Evolutionary conservation across 1,140 invertebrate species (phyloP).

Genomic region (Campoletis sonorensis): DNA sequence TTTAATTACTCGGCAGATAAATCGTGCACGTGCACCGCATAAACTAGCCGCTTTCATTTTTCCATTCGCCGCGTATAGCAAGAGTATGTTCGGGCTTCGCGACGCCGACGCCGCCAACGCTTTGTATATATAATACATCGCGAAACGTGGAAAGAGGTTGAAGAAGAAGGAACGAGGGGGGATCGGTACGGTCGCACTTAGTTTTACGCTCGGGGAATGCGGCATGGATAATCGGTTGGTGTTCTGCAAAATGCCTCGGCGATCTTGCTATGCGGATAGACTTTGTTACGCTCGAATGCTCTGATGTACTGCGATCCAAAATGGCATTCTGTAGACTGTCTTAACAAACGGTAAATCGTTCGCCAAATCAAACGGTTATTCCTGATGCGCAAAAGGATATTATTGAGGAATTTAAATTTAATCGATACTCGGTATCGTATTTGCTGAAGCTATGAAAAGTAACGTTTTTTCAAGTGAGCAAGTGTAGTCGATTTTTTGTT

Average conservation of each 20-base stretch:
- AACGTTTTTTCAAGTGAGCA: too few species aligned
- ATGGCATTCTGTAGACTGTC: not conserved
- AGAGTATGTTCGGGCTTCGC: slow-evolving; percentile 32
- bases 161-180: slow-evolving; percentile 51
- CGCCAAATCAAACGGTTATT: not conserved
- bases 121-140: not conserved
- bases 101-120: slow-evolving; percentile 13
- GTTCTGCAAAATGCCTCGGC: slow-evolving; percentile 33
- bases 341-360: not conserved
- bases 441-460: too few species aligned
- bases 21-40: slow-evolving; percentile 78
- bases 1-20: slow-evolving; percentile 78
- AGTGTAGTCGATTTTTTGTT: too few species aligned
- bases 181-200: slow-evolving; percentile 64
- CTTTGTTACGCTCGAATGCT: slow-evolving; percentile 25
- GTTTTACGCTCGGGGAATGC: slow-evolving; percentile 69
- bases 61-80: slow-evolving; percentile 51
- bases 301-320: slow-evolving; percentile 14
- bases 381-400: not conserved
- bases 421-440: not conserved
- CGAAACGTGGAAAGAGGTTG: slow-evolving; percentile 48
- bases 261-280: slow-evolving; percentile 18
- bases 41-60: slow-evolving; percentile 77
- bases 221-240: slow-evolving; percentile 69
- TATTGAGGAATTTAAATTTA: not conserved